phyloP scores from a whole-genome alignment of 2,797 vertebrate genomes.

The Alauda arvensis region DNA sequence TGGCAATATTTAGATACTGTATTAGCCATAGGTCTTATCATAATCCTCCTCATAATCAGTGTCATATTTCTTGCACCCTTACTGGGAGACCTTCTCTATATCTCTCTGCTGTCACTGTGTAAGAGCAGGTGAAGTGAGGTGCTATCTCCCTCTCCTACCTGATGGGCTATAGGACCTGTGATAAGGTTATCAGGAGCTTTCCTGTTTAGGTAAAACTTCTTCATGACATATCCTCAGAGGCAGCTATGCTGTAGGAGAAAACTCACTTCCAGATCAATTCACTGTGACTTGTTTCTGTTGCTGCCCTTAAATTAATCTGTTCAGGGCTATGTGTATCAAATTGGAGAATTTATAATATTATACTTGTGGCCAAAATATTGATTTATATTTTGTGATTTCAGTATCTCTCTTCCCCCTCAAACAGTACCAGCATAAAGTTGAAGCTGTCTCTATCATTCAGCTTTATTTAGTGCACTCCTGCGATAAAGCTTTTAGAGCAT shows the following conservation, averaged over 20 bases:
- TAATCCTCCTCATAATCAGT: background rate
- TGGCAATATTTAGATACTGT: background rate
- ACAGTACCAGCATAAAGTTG: background rate
- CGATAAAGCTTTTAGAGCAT: constrained; percentile 1
- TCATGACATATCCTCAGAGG: background rate
- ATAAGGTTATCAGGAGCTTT: background rate
- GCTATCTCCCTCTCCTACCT: background rate
- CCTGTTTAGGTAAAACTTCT: background rate
- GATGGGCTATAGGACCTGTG: background rate
- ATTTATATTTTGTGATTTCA: background rate
- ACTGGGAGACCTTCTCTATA: background rate
- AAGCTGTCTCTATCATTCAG: background rate
- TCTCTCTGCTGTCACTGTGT: background rate
- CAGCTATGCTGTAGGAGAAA: background rate
- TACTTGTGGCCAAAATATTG: background rate
- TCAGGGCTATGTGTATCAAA: background rate
- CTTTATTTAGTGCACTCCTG: constrained; percentile 10
- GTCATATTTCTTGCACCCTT: background rate
- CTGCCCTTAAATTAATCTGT: background rate
- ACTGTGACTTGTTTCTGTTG: background rate
- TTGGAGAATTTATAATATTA: background rate
- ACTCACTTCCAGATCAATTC: background rate
- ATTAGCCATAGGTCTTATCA: background rate
- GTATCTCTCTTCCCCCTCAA: background rate
- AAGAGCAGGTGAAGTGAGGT: background rate